phyloP scores from a whole-genome alignment of 1,140 invertebrate genomes.

The Trichogramma pretiosum region DNA sequence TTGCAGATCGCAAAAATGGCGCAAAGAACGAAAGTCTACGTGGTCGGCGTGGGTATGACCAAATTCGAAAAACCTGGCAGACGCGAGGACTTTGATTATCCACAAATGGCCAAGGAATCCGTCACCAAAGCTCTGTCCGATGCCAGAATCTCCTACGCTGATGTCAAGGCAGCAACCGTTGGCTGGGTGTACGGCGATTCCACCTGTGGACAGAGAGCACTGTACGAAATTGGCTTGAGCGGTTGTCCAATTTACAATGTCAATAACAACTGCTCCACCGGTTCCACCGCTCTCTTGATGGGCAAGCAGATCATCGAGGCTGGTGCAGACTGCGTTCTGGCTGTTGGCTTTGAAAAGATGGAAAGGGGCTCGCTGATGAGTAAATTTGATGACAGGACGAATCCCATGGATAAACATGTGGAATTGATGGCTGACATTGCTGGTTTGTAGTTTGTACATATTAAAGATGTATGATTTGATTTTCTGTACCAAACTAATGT shows the following conservation, averaged over 20 bases:
- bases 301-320: constrained; percentile 85
- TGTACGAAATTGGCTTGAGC: constrained; percentile 92
- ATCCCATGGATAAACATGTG: constrained; percentile 90
- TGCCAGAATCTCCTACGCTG: constrained; percentile 68
- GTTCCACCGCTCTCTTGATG: constrained; percentile 82
- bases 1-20: constrained; percentile 39
- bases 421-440: constrained; percentile 73
- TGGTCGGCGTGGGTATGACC: constrained; percentile 96
- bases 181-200: constrained; percentile 97
- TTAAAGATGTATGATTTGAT: neutral
- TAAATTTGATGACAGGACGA: constrained; percentile 79
- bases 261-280: constrained; percentile 97
- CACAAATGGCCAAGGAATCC: constrained; percentile 88
- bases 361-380: constrained; percentile 76
- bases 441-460: constrained; percentile 41
- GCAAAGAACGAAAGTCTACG: constrained; percentile 61
- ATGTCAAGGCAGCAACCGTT: constrained; percentile 81
- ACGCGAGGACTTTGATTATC: constrained; percentile 78
- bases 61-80: constrained; percentile 88
- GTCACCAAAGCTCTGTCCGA: constrained; percentile 83
- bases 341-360: constrained; percentile 98
- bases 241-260: constrained; percentile 98
- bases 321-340: constrained; percentile 81
- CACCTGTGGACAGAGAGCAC: constrained; percentile 85
- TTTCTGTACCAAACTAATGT: neutral